Base-by-base conservation (phyloP, 1,140 invertebrate species). In the Leptopilina boulardi region DNA sequence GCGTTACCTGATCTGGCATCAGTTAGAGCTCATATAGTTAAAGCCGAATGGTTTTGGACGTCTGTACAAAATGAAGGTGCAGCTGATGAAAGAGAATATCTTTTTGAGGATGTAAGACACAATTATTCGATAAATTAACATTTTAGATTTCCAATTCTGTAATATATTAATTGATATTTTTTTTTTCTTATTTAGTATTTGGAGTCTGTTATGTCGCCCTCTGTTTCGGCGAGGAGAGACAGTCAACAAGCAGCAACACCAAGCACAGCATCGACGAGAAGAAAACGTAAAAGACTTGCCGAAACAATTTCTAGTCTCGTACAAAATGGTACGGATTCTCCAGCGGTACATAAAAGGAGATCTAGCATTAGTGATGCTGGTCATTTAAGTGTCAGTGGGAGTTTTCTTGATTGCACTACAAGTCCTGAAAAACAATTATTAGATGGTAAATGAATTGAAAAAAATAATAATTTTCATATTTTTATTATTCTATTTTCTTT, bases 21-120 rank as follows among this genome's bases (percentile, higher is more conserved):
- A 18, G 82, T 90, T 21, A 91, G 92, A 78, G 93, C 95, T 18
- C 93, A 95, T 84, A 92, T 97, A 59, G 95, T 98, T 44, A 97
- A 96, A 89, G 95, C 95, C 19, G 96, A 99, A 91, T 99, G 98
- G 98, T 99, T 99, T 91, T 99, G 98, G 98, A 96, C 94, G 0
- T 97, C 97, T 51, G 96, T 99, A 72, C 98, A 99, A 91, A 98
- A 99, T 92, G 96, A 98, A 84, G 96, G 95, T 80, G 97, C 97
- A 88, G 96, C 97, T 54, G 94, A 96, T 85, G 98, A 99, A 89
- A 95, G 94, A 83, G 94, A 97, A 77, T 98, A 98, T 91, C 91
- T 96, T 18, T 96, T 96, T 84, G 95, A 95, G 91, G 94, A 96
- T 90, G 95, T 96, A 83, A 88, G 85, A 18, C 15, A 15, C 13